Conservation (phyloP, 2,113 vertebrate genomes). For the Rynchops niger region DNA sequence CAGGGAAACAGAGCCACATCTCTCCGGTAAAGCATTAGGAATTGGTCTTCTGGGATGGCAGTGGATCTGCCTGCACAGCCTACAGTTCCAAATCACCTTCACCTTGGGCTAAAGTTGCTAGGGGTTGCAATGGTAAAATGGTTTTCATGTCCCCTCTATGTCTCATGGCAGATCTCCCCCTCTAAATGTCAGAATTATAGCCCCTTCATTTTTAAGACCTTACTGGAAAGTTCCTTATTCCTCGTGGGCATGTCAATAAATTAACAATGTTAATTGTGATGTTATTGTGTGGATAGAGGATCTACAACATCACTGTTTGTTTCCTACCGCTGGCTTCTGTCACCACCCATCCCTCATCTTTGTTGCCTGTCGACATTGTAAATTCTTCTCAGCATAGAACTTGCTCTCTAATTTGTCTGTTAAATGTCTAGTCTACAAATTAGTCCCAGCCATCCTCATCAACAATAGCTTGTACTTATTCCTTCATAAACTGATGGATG, state of each 20-base stretch:
- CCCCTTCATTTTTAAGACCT: neutral
- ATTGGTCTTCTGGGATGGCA: neutral
- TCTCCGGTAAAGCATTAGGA: neutral
- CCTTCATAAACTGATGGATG: constrained; percentile 46
- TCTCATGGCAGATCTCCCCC: neutral
- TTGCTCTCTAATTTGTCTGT: constrained; percentile 40
- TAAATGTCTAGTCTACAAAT: constrained; percentile 38
- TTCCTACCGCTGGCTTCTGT: constrained; percentile 4
- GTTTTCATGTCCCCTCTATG: neutral
- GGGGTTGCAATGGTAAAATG: neutral
- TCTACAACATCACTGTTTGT: neutral
- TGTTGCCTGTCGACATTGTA: neutral
- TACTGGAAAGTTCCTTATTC: neutral
- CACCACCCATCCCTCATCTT: constrained; percentile 43
- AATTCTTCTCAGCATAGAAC: constrained; percentile 19
- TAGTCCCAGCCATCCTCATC: constrained; percentile 44
- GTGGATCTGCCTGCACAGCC: neutral
- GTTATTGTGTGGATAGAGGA: neutral
- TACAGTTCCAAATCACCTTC: neutral
- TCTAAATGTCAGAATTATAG: neutral
- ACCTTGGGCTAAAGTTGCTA: neutral
- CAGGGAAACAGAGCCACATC: neutral
- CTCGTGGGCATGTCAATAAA: neutral
- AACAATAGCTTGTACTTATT: constrained; percentile 40
- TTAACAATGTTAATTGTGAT: neutral